Base-by-base conservation (phyloP, 2,888 invertebrate genomes). In the Melinaea marsaeus region DNA sequence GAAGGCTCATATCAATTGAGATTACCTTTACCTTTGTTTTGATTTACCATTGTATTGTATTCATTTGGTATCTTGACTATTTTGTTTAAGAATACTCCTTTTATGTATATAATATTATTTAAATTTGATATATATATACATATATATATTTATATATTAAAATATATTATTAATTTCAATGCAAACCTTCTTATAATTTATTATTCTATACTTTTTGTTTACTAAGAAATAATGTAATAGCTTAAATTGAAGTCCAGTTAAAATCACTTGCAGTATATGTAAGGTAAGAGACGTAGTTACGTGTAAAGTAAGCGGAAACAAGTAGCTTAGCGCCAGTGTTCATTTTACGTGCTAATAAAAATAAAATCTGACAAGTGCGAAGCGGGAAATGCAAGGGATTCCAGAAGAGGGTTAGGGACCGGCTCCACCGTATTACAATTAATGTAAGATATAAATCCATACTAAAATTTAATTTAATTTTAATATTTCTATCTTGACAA, bases 1-100 rank as follows among this genome's bases (percentile, higher is more conserved):
- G 85, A 81, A 84, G 79, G 85, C 86, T 88, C 88, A 86, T 89
- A 86, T 86, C 88, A 86, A 85, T 87, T 83, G 80, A 79, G 85
- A 82, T 84, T 82, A 81, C 84, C 84, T 84, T 83, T 84, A 48
- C 51, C 32, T 51, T 51, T 51, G 32, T 51, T 51, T 11, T 32
- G 51, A 51, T 51, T 32, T 51, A 51, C 22, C 51, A 32, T 51
- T 51, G 32, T 51, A 51, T 51, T 4, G n/a, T 9, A 9, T 22
- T 22, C 22, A 22, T 22, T 22, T 9, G 7, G 7, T n/a, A 5
- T 51, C 4, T 51, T 42, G 42, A 42, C 9, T 9, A 9, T 42
- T 9, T 42, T 9, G 42, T 42, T 42, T 9, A 11, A 42, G 22
- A 22, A 22, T 22, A 22, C 22, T 22, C 22, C 22, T 22, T 22